Evolutionary conservation across 2,113 vertebrate genomes (phyloP).

Genomic region (Cavia porcellus): DNA sequence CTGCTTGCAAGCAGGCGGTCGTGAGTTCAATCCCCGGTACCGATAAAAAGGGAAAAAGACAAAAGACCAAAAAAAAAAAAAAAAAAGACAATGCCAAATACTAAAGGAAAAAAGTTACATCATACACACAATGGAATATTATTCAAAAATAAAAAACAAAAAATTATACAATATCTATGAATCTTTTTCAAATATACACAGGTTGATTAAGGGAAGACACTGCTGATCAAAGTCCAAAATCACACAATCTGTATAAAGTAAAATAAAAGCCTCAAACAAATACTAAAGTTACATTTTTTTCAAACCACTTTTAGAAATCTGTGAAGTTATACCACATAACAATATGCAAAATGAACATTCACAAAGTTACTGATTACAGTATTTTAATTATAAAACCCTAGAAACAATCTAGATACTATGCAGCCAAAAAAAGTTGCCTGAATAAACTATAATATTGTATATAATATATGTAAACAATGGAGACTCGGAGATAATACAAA

Average conservation of each 20-base stretch:
- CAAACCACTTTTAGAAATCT: not conserved
- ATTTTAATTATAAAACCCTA: conserved; percentile 24
- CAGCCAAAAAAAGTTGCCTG: not conserved
- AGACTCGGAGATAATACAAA: not conserved
- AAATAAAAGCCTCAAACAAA: not conserved
- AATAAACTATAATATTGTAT: not conserved
- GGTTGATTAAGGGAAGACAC: not conserved
- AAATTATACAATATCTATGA: not conserved
- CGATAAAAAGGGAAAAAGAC: too few species aligned
- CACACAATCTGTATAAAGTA: not conserved
- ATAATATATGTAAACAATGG: not conserved
- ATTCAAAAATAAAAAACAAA: not conserved
- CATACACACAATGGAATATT: not conserved
- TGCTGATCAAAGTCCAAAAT: not conserved
- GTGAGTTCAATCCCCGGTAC: too few species aligned
- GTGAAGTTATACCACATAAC: not conserved
- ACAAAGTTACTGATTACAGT: not conserved
- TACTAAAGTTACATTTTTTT: not conserved
- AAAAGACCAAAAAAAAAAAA: too few species aligned
- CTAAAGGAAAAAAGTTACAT: not conserved
- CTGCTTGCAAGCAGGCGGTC: too few species aligned
- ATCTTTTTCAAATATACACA: not conserved
- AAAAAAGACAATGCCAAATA: not conserved
- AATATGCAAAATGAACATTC: not conserved
- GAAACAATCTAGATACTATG: not conserved